phyloP scores from a whole-genome alignment of 2,797 vertebrate species.

The Schizopygopsis pylzovi region DNA sequence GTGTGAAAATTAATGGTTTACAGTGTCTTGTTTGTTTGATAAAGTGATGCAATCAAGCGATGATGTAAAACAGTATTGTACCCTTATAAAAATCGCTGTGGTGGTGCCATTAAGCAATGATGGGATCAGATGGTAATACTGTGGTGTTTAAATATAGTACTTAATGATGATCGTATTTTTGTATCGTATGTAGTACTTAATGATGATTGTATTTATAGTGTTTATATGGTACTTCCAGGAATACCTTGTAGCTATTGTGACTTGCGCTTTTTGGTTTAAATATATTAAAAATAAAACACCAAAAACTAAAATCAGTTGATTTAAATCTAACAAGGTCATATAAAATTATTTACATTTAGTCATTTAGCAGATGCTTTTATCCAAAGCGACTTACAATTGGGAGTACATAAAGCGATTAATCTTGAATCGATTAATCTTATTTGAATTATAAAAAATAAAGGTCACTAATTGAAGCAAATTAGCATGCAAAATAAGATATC shows the following conservation, averaged over 20 bases:
- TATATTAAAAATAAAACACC: background rate
- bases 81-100: background rate
- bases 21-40: background rate
- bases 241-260: background rate
- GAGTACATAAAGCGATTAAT: no score
- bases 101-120: background rate
- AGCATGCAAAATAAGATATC: background rate
- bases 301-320: background rate
- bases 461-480: background rate
- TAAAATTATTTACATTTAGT: background rate
- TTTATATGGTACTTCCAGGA: background rate
- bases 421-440: no score
- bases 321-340: background rate
- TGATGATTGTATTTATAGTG: background rate
- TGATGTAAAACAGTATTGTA: background rate
- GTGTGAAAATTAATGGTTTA: constrained; percentile 3
- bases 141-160: background rate
- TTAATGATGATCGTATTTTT: background rate
- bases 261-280: background rate
- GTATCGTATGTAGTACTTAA: background rate
- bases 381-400: no score
- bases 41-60: background rate
- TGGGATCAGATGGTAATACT: background rate
- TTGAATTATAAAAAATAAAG: background rate
- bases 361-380: no score